Percentiles rank a stretch among this genome's conserved stretches.
Evolutionary conservation across 2,888 invertebrate genomes (phyloP).

Genomic region (Ashinkailepas kermadecensis): DNA sequence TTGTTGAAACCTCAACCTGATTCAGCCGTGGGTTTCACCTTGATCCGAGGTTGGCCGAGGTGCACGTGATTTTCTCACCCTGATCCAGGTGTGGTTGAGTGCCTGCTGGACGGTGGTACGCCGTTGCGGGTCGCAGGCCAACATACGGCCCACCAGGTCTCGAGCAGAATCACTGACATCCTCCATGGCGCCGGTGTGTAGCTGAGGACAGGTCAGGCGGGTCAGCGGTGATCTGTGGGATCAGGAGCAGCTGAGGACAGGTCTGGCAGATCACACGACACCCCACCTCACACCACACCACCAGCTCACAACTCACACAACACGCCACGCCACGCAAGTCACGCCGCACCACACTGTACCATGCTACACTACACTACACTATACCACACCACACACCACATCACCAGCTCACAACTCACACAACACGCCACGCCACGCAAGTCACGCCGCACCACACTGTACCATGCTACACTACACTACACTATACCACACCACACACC

Average conservation of each 20-base stretch:
- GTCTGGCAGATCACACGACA: background rate
- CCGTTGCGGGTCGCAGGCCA: slow-evolving; percentile 82
- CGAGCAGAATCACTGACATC: slow-evolving; percentile 89
- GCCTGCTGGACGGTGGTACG: slow-evolving; percentile 92
- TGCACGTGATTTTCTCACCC: slow-evolving; percentile 51
- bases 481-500: background rate
- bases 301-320: background rate
- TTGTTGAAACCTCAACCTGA: no score
- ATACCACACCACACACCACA: background rate
- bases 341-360: no score
- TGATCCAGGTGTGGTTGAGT: slow-evolving; percentile 92
- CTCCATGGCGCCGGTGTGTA: slow-evolving; percentile 84
- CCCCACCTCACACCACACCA: background rate
- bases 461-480: no score
- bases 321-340: background rate
- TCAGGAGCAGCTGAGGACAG: no score
- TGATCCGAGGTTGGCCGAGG: no score
- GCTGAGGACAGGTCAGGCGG: slow-evolving; percentile 49
- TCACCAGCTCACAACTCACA: background rate
- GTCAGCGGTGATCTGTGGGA: no score
- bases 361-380: no score
- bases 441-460: no score
- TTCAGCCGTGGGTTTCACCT: no score
- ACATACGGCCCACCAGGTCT: slow-evolving; percentile 87
- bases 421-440: background rate